Evolutionary conservation across 2,888 invertebrate genomes (phyloP).

Genomic region (Chromoteleia sp.): DNA sequence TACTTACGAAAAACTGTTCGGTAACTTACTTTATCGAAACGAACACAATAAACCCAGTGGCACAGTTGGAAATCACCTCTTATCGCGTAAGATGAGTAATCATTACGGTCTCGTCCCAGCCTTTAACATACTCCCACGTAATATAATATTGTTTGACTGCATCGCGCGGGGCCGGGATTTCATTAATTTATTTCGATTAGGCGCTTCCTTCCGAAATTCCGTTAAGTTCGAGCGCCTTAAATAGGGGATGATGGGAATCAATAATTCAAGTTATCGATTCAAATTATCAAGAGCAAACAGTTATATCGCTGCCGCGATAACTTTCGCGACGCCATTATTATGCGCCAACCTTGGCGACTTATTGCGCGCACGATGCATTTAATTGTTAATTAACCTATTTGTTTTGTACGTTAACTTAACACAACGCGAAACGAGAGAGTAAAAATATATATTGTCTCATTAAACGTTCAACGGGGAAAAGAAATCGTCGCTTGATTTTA

Average conservation of each 20-base stretch:
- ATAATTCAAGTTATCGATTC: constrained; percentile 42
- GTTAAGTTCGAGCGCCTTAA: constrained; percentile 29
- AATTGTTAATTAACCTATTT: constrained; percentile 56
- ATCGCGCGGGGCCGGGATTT: constrained; percentile 6
- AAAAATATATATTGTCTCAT: constrained; percentile 14
- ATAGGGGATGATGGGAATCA: constrained; percentile 34
- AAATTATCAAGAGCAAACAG: constrained; percentile 44
- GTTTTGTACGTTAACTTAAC: constrained; percentile 2
- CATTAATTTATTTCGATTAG: constrained; percentile 57
- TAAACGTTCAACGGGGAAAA: constrained; percentile 3
- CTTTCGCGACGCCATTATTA: constrained; percentile 28
- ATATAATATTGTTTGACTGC: constrained; percentile 33
- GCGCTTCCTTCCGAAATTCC: constrained; percentile 39
- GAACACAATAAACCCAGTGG: background rate
- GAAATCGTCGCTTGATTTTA: background rate
- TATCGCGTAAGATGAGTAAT: constrained; percentile 38
- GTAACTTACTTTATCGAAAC: no score
- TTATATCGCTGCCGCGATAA: constrained; percentile 37
- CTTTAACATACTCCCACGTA: constrained; percentile 25
- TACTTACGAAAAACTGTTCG: no score
- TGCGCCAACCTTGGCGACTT: constrained; percentile 40
- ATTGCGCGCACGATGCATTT: constrained; percentile 26
- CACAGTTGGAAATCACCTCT: constrained; percentile 19
- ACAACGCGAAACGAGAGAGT: background rate
- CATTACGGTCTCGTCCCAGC: constrained; percentile 12